Conservation (phyloP, 2,797 vertebrate genomes). For the Falco peregrinus region DNA sequence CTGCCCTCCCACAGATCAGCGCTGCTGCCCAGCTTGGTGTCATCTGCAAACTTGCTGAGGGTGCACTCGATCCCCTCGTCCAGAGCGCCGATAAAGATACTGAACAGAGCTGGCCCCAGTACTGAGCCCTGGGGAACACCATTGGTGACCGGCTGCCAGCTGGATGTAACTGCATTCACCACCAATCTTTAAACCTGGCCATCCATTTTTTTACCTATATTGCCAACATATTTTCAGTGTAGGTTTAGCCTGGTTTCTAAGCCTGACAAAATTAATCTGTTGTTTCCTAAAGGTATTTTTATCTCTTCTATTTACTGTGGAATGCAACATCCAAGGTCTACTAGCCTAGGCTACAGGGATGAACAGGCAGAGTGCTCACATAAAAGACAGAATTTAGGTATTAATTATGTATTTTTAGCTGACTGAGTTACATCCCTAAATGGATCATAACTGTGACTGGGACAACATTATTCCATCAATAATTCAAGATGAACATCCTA, state of each 20-base stretch:
- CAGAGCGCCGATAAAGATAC: background rate
- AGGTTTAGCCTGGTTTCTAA: background rate
- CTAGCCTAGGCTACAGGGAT: background rate
- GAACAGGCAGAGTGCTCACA: background rate
- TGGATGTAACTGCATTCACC: background rate
- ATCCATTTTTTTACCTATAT: background rate
- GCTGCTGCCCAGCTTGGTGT: background rate
- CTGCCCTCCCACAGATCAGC: background rate
- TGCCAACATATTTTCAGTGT: background rate
- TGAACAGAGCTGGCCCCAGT: background rate
- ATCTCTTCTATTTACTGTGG: background rate
- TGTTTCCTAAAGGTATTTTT: background rate
- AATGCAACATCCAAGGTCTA: background rate
- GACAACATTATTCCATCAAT: background rate
- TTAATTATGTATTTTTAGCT: background rate
- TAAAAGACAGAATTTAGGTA: background rate
- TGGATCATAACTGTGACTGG: background rate
- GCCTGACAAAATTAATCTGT: background rate
- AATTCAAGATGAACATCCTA: background rate
- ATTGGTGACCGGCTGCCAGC: fast-evolving
- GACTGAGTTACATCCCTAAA: background rate
- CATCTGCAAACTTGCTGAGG: background rate
- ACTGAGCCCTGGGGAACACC: background rate
- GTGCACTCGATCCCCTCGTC: too few relatives aligned
- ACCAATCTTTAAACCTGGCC: fast-evolving